Conservation (phyloP, 2,797 vertebrate genomes). For the Decapterus maruadsi region DNA sequence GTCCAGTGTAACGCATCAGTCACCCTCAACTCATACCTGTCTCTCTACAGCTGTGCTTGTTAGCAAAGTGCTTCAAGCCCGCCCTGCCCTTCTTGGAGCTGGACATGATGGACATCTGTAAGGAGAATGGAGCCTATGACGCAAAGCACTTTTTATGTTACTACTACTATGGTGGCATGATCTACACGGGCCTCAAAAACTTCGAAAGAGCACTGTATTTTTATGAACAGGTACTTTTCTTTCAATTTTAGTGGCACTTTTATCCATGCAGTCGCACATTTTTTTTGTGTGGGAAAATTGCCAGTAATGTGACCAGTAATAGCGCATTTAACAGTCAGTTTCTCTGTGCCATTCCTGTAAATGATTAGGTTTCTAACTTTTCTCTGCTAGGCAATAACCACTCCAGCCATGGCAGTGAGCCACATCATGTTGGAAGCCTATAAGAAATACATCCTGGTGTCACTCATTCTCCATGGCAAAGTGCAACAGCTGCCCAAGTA, state of each 20-base stretch:
- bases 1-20: background rate
- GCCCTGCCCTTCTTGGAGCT: conserved; percentile 96
- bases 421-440: conserved; percentile 99
- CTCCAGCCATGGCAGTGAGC: conserved; percentile 99
- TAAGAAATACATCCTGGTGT: conserved; percentile 99
- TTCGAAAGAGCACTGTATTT: conserved; percentile 99
- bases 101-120: conserved; percentile 99
- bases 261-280: no score
- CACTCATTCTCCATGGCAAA: conserved; percentile 98
- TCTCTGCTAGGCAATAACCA: conserved; percentile 93
- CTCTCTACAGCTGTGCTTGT: conserved; percentile 93
- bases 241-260: background rate
- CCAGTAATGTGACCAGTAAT: no score
- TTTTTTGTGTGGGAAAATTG: background rate
- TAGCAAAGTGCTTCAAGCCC: conserved; percentile 99
- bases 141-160: conserved; percentile 99
- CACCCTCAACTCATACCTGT: background rate
- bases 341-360: background rate
- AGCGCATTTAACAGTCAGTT: background rate
- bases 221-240: conserved; percentile 95
- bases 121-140: conserved; percentile 98
- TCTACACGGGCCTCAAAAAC: conserved; percentile 99
- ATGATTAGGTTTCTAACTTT: background rate
- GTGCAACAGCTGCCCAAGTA: conserved; percentile 98
- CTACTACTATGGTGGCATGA: conserved; percentile 99